Conservation (phyloP, 2,797 vertebrate species). For the Pseudomugil gertrudae region DNA sequence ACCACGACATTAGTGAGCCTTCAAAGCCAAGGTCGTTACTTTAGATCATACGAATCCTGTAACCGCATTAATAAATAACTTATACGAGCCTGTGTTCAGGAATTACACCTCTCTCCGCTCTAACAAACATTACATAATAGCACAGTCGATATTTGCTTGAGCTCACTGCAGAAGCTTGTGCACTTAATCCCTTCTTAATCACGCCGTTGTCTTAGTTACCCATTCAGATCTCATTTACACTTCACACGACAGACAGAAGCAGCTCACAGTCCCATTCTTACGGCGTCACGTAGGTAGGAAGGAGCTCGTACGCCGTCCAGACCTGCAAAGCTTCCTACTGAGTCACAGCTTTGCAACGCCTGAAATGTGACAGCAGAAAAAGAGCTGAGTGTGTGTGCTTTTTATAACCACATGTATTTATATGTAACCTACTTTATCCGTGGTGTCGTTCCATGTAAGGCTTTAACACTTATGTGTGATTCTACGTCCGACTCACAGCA, state of each 20-base stretch:
- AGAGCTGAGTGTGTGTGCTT: background rate
- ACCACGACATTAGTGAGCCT: conserved; percentile 14
- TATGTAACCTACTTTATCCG: background rate
- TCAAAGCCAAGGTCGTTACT: background rate
- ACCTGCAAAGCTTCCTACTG: background rate
- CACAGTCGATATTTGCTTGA: background rate
- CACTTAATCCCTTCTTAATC: conserved; percentile 49
- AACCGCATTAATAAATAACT: background rate
- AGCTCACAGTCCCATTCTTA: conserved; percentile 23
- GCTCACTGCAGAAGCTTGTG: conserved; percentile 5
- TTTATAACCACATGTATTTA: background rate
- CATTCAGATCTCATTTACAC: conserved; percentile 49
- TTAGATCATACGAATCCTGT: conserved; percentile 3
- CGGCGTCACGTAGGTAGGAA: background rate
- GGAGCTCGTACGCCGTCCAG: conserved; percentile 22
- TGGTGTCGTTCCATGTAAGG: background rate
- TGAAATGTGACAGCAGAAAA: background rate
- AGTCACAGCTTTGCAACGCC: conserved; percentile 16
- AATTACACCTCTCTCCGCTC: background rate
- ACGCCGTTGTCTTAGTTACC: conserved; percentile 33
- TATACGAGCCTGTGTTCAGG: background rate
- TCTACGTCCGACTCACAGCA: background rate
- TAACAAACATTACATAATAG: background rate
- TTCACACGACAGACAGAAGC: conserved; percentile 26
- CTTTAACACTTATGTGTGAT: background rate